phyloP scores from a whole-genome alignment of 2,888 invertebrate species.

The Ennomos fuscantarius region DNA sequence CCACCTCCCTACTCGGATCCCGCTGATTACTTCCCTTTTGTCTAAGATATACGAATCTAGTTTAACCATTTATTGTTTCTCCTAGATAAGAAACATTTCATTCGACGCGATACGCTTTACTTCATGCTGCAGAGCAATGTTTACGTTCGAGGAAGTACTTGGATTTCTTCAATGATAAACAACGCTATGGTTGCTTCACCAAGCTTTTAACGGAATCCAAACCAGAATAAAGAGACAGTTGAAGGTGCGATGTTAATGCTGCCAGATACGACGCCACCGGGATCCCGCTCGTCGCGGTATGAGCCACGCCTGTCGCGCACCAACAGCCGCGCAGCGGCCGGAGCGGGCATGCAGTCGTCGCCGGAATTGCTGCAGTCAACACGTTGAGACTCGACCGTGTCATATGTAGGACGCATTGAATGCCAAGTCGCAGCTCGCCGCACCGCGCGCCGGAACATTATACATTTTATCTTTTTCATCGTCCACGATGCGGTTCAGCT shows the following conservation, averaged over 20 bases:
- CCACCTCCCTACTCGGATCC: background rate
- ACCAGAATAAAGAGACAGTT: constrained; percentile 1
- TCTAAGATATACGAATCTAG: constrained; percentile 1
- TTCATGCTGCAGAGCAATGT: too few relatives aligned
- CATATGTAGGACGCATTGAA: too few relatives aligned
- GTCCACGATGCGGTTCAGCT: constrained; percentile 17
- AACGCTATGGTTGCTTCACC: background rate
- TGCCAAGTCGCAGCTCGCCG: background rate
- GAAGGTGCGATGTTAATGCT: background rate
- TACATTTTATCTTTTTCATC: constrained; percentile 21
- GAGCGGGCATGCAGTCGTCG: background rate
- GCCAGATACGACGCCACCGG: background rate
- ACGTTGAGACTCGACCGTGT: too few relatives aligned
- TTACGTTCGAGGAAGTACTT: too few relatives aligned
- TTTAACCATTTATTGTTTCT: constrained; percentile 20
- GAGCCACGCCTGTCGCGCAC: background rate
- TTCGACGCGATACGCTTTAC: background rate
- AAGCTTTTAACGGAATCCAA: background rate
- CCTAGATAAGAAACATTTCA: constrained; percentile 22
- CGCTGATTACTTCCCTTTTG: constrained; percentile 16
- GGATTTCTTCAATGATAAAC: too few relatives aligned
- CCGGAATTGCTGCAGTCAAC: background rate
- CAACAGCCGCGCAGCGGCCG: background rate
- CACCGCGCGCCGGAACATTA: constrained; percentile 8
- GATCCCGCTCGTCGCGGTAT: background rate